These are phyloP conservation scores for Protaetia brevitarsis DNA, from an alignment of 1,140 invertebrate species.

Conservation along the genomic window DNA sequence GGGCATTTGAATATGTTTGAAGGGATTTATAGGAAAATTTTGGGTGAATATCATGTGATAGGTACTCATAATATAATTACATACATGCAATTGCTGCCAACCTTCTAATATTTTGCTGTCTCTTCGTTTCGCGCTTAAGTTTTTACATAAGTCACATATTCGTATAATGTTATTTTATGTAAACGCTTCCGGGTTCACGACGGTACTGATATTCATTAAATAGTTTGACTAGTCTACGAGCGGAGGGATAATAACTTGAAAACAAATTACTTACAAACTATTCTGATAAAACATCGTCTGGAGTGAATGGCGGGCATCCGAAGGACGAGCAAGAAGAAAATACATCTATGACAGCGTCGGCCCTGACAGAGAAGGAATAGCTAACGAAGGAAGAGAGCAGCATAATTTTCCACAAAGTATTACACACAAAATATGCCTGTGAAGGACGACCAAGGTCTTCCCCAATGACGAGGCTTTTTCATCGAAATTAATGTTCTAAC, in stretches of 20 bases:
- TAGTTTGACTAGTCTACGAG: background rate
- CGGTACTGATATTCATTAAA: background rate
- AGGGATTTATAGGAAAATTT: too few relatives aligned
- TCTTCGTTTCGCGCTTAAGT: too few relatives aligned
- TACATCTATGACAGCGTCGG: background rate
- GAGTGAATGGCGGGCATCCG: background rate
- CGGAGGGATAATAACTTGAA: conserved; percentile 11
- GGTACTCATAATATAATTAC: too few relatives aligned
- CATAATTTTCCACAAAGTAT: conserved; percentile 14
- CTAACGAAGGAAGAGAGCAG: background rate
- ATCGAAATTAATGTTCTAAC: conserved; percentile 15
- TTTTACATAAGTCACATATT: too few relatives aligned
- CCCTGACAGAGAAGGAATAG: background rate
- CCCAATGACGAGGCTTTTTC: conserved; percentile 12
- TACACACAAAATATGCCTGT: conserved; percentile 4
- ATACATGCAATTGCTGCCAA: too few relatives aligned
- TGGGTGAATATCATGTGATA: too few relatives aligned
- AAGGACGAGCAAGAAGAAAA: conserved; percentile 1
- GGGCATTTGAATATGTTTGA: too few relatives aligned
- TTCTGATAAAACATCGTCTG: conserved; percentile 4
- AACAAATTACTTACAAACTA: conserved; percentile 15
- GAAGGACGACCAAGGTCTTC: background rate
- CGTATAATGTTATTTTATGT: too few relatives aligned
- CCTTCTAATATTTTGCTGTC: too few relatives aligned
- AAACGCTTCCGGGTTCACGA: background rate